Base-by-base conservation (phyloP, 2,888 invertebrate genomes). In the Ichneumon xanthorius region DNA sequence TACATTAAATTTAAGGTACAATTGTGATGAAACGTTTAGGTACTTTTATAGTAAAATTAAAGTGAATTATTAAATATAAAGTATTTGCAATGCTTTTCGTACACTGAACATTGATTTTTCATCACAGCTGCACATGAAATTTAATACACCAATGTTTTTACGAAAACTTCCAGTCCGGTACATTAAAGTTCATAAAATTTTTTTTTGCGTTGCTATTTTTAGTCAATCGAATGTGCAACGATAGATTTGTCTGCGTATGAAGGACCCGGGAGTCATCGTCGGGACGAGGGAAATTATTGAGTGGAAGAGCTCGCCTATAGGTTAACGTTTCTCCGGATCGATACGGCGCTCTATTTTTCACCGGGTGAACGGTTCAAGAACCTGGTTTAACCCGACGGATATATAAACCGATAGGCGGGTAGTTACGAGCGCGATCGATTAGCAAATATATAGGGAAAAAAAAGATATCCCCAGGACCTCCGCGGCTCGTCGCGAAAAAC, bases 311-410 rank as follows among this genome's bases (percentile, higher is more conserved):
- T 11, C 26, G 48, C 26, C 50, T 26, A 37, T 61, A 26, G 58
- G 58, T 48, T 26, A 30, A 76, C 79, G 73, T 83, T 83, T 79
- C 77, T 80, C 61, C 77, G 82, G 86, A 80, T 76, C 86, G 76
- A 79, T 84, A 80, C 71, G 71, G 83, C 26, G 88, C 65, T 65
- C 86, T 88, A 90, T 90, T 89, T 88, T 85, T 80, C 80, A 81
- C 85, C 85, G 75, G 89, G 87, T 88, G 88, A 89, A 89, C 81
- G 88, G 90, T 90, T 90, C 90, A 89, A 88, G 84, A 88, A 90
- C 89, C 90, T 87, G 81, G 61, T 58, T 81, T 76, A 83, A 81
- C 85, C 83, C 71, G 68, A 61, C 33, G 78, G 50, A 67, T 61
- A 76, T 53, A 26, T 73, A 72, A 55, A 61, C 55, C 37, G 19